These are phyloP conservation scores for Peromyscus maniculatus DNA, from an alignment of 2,113 vertebrate genomes.

Conservation along the genomic window DNA sequence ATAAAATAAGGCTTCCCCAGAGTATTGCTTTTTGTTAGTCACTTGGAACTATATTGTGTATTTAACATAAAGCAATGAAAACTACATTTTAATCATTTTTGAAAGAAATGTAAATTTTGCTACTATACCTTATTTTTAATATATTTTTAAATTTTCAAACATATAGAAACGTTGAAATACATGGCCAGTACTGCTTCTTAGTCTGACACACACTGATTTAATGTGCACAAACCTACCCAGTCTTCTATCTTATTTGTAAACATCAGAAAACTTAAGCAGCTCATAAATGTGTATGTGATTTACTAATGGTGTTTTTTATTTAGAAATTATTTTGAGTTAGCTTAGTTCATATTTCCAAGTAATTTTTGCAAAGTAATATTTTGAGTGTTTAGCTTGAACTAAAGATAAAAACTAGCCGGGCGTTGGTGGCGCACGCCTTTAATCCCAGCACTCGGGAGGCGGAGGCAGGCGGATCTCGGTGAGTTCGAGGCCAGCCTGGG, in stretches of 20 bases:
- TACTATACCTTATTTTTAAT: not conserved
- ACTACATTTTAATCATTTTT: not conserved
- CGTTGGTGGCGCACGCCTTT: too few relatives aligned
- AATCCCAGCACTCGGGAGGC: too few relatives aligned
- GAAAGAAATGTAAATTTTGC: not conserved
- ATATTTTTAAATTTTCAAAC: not conserved
- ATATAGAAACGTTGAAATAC: not conserved
- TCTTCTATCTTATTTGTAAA: not conserved
- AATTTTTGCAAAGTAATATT: not conserved
- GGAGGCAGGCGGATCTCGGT: too few relatives aligned
- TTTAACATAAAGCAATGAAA: not conserved
- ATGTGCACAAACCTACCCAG: not conserved
- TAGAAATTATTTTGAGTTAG: constrained; percentile 6
- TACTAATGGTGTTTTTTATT: not conserved
- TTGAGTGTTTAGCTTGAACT: not conserved
- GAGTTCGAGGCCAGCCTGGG: too few relatives aligned
- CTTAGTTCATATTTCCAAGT: not conserved
- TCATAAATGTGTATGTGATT: not conserved
- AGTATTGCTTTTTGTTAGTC: not conserved
- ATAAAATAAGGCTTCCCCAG: too few relatives aligned
- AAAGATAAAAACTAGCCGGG: not conserved
- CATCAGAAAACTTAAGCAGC: not conserved
- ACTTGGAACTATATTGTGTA: not conserved
- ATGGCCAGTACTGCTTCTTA: not conserved
- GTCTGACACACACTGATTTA: not conserved